Evolutionary conservation across 2,888 invertebrate genomes (phyloP), one percentile per base, ranked within the genome.

Genomic region (Aelia acuminata): DNA sequence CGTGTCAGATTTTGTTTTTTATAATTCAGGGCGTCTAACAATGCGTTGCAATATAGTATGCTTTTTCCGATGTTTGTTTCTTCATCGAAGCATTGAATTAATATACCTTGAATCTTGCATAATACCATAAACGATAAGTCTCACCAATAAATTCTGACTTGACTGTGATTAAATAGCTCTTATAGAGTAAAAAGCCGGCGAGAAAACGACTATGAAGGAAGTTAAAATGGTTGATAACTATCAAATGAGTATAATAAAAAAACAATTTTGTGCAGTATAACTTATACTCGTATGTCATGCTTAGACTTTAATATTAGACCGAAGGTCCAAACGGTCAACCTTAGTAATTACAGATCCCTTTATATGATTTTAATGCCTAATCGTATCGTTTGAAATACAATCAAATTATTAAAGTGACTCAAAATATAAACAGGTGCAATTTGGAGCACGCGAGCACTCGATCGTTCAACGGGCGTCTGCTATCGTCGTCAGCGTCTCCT

Each of bases 401-500:
- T 70, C 63, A 70, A 70, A 70, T 31, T 70, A 70, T 70, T 70
- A 70, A 70, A 70, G 35, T 70, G 63, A 70, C 63, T 70, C 63
- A 70, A 70, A 70, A 70, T 70, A 70, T 70, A 70, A 70, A 70
- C 63, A 70, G 63, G 63, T 70, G 63, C 35, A 35, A 70, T 70
- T 70, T 70, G 35, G 63, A 20, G 31, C 63, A 70, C 63, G 63
- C 63, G 35, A 70, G 63, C 63, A 13, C 63, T 70, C 31, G 63
- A 70, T 70, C 63, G 63, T 70, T 70, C 63, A 70, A 31, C 31
- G 63, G 63, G 63, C 63, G 63, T 70, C 63, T 35, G 63, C 63
- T 70, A 31, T 35, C 31, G 63, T 35, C 63, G 31, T 70, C 31
- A n/a, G n/a, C n/a, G 63, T 70, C 35, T 35, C 31, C 63, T 70